Percentiles rank a stretch among this genome's conserved stretches.
Evolutionary conservation across 1,140 invertebrate species (phyloP).

Genomic region (Contarinia nasturtii): DNA sequence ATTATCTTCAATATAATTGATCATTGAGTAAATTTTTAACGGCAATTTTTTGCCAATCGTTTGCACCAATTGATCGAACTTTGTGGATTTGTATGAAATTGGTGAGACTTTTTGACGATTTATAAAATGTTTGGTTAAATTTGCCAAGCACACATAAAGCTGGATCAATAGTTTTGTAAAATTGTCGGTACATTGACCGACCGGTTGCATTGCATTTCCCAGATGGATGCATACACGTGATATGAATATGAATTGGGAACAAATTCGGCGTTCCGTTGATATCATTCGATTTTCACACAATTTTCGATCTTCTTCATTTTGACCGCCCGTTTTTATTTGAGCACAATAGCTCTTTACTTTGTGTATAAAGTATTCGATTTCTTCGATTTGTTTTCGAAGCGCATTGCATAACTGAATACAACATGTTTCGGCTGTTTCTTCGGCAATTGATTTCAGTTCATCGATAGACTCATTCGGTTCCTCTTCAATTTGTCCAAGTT

Average conservation of each 20-base stretch:
- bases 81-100: constrained; percentile 11
- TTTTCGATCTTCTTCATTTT: constrained; percentile 11
- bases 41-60: constrained; percentile 32
- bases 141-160: constrained; percentile 16
- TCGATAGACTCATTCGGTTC: not conserved
- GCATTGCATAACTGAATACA: constrained; percentile 10
- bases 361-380: constrained; percentile 18
- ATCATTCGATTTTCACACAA: constrained; percentile 11
- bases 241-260: constrained; percentile 16
- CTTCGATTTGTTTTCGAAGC: constrained; percentile 15
- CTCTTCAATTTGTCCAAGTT: not conserved
- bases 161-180: constrained; percentile 16
- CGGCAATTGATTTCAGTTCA: not conserved
- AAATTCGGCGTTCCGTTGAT: constrained; percentile 15
- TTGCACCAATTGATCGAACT: constrained; percentile 32
- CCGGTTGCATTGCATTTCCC: constrained; percentile 15
- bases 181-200: constrained; percentile 15
- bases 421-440: not conserved
- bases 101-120: constrained; percentile 5
- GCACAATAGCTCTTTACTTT: constrained; percentile 18
- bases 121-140: constrained; percentile 16
- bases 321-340: constrained; percentile 14
- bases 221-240: constrained; percentile 13
- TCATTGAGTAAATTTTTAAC: constrained; percentile 30
- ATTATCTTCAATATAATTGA: constrained; percentile 30